Base-by-base conservation (phyloP, 2,888 invertebrate species). In the Cheilosia urbana region DNA sequence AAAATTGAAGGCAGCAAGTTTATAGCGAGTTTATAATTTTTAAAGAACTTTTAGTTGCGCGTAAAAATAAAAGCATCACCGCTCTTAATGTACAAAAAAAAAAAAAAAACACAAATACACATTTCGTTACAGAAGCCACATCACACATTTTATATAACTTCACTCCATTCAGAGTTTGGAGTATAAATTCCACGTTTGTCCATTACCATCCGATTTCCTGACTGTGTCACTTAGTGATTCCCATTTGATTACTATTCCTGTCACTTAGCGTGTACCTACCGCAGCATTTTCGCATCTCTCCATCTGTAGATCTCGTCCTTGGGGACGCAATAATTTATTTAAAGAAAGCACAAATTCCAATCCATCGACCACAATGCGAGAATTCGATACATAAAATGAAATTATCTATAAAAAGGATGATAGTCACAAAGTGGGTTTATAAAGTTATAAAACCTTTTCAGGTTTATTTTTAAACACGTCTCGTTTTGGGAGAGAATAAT, bases 401-500 rank as follows among this genome's bases (percentile, higher is more conserved):
- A 47, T 9, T 9, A 47, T 47, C 9, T 19, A 47, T 17, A 11
- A 47, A 17, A 47, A 17, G 47, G 19, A 47, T 17, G 19, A 19
- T 17, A 17, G 3, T 9, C 30, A n/a, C 57, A 71, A 17, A 42
- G 19, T 42, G 34, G 19, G 19, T 37, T 47, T 45, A 49, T 19
- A 47, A 7, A 9, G n/a, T 19, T 58, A 27, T 17, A 21, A 47
- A 21, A 55, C 34, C 65, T 58, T n/a, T 51, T 49, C 47, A 40
- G 34, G 55, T 30, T 51, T 30, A 60, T 13, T 37, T 37, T 11
- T 4, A 11, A 37, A 76, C 40, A 60, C 66, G 45, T 47, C 49
- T n/a, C 49, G 7, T 30, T 76, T 24, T 37, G n/a, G 21, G 37
- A 47, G 40, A 13, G 37, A 37, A 40, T 66, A 77, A 72, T 82